A percentile compares a stretch with the other conserved stretches of the same genome.
Conservation (phyloP, 2,113 vertebrate genomes). For the Muntiacus reevesi region DNA sequence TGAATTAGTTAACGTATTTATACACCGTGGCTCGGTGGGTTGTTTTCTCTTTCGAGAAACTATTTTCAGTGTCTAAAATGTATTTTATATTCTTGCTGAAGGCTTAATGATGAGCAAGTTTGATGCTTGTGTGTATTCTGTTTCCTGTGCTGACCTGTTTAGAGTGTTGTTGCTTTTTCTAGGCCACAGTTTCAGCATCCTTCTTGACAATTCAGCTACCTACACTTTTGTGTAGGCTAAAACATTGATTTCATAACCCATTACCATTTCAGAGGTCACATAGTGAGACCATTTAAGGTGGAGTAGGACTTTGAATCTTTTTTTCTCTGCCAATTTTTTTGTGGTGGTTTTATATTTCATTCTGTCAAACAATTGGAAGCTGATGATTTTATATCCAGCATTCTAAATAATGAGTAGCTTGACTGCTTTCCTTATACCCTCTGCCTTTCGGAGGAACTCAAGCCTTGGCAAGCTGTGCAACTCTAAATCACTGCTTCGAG, state of each 20-base stretch:
- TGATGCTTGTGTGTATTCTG: conserved; percentile 55
- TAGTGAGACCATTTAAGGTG: not conserved
- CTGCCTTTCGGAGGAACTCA: not conserved
- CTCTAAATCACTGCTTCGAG: conserved; percentile 8
- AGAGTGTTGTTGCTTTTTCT: conserved; percentile 56
- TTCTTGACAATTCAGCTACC: not conserved
- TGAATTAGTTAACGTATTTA: conserved; percentile 60
- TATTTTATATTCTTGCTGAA: conserved; percentile 63
- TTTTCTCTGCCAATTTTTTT: not conserved
- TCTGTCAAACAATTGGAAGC: not conserved
- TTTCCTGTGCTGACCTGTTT: conserved; percentile 44
- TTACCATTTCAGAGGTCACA: not conserved
- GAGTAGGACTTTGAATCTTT: conserved; percentile 10
- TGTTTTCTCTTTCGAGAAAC: conserved; percentile 50
- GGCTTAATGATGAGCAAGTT: conserved; percentile 44
- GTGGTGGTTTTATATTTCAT: not conserved
- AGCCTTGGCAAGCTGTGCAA: not conserved
- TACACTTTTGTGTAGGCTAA: not conserved
- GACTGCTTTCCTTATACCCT: not conserved
- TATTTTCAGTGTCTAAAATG: conserved; percentile 66
- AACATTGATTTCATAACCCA: not conserved
- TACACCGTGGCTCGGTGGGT: conserved; percentile 48
- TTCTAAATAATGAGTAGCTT: not conserved
- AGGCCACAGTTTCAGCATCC: conserved; percentile 1
- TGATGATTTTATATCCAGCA: not conserved